These are phyloP conservation scores for Machimus atricapillus DNA, from an alignment of 2,888 invertebrate genomes.

Conservation along the genomic window DNA sequence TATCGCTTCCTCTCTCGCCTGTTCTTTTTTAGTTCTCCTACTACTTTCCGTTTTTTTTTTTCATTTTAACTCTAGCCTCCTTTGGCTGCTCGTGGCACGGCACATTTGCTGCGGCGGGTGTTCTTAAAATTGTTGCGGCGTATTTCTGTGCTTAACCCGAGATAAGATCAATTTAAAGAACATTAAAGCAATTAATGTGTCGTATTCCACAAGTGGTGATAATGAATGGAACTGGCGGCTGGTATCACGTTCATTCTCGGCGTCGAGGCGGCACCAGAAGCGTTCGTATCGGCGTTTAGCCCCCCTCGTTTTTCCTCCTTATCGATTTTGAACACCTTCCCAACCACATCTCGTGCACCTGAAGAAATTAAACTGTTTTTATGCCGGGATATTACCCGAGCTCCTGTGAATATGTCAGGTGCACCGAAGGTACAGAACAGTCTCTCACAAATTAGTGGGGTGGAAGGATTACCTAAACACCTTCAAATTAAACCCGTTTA, in stretches of 20 bases:
- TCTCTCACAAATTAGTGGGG: not conserved
- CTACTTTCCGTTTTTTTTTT: not conserved
- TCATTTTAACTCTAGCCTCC: not conserved
- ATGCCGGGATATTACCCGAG: not conserved
- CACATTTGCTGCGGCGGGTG: slow-evolving; percentile 11
- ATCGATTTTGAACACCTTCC: not conserved
- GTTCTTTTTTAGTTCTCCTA: not conserved
- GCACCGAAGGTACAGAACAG: not conserved
- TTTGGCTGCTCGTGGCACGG: not conserved
- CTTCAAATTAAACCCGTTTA: not conserved
- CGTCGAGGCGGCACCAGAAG: not conserved
- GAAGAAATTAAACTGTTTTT: not conserved
- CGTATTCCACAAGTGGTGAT: slow-evolving; percentile 34
- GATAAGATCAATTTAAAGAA: slow-evolving; percentile 40
- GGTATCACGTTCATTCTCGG: not conserved
- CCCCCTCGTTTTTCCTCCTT: not conserved
- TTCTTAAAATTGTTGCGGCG: slow-evolving; percentile 38
- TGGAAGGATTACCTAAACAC: not conserved
- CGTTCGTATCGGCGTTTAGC: not conserved
- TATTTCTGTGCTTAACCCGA: slow-evolving; percentile 28
- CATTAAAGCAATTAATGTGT: slow-evolving; percentile 40
- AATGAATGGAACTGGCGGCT: slow-evolving; percentile 23
- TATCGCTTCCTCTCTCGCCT: slow-evolving; percentile 20
- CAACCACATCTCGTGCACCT: not conserved
- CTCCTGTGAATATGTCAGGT: not conserved